Evolutionary conservation across 2,113 vertebrate genomes (phyloP), one percentile per base, ranked within the genome.

Genomic region (Typhlomys cinereus): DNA sequence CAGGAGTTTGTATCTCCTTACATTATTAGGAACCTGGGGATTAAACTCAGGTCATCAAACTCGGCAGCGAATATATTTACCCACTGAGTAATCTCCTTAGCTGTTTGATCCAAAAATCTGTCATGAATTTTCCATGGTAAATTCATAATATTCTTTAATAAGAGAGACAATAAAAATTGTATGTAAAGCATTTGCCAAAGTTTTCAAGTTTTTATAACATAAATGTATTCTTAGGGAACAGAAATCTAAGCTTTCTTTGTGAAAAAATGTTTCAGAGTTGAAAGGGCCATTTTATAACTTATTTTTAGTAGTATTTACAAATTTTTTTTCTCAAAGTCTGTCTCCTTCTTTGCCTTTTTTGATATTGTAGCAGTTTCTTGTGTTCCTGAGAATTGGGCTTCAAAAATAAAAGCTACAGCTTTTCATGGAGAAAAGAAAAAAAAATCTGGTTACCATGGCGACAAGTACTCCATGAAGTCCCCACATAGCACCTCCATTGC

Each of bases 361-460:
- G 12, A 44, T 92, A 87, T 93, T 91, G 54, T 88, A 95, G 93
- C 85, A 81, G 57, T 80, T 84, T 84, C 61, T 85, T 87, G 48
- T 90, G 48, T 91, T 95, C 93, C 94, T 96, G 96, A 93, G 89
- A 97, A 85, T 71, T 70, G 90, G 48, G 70, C 48, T 98, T 94
- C 93, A 89, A 93, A 83, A 92, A 62, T 91, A 86, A 90, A 97
- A 95, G 54, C 88, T 93, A 17, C 76, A 95, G 95, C 90, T 97
- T 97, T 96, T 93, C 83, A 96, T 96, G 91, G 96, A 97, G 96
- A 97, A 91, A 96, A 92, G 96, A 78, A 92, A 97, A 95, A 46
- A 79, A 81, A 80, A 61, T 41, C 11, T 34, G 9, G 97, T 98
- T 98, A 93, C 97, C 97, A 86, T 97, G 96, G 97, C 90, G 98